Evolutionary conservation across 2,888 invertebrate species (phyloP), one percentile per base, ranked within the genome.

Genomic region (Aphidoletes aphidimyza): DNA sequence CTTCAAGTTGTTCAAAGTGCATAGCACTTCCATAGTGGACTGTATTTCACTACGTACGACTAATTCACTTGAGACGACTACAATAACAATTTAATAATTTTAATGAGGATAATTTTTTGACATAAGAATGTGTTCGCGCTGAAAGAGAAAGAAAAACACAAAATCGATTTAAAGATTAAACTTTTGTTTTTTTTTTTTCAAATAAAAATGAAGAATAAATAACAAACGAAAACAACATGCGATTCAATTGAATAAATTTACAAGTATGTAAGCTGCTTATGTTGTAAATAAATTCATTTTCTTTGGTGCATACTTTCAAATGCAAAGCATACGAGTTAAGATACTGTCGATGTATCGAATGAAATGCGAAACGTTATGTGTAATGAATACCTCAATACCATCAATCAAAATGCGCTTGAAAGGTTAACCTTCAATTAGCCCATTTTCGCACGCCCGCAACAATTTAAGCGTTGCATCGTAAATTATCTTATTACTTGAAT

Each of bases 351-450:
- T n/a, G n/a, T n/a, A n/a, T n/a, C n/a, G 30, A 3, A 69, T 69
- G 69, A 69, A 69, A 69, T 69, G 2, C 17, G 30, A 69, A 30
- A 69, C 34, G 14, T 30, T n/a, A n/a, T n/a, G n/a, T 69, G 26
- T 69, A 69, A 30, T 30, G 34, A 69, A 69, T 34, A 69, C 69
- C 2, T 69, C 30, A 26, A 42, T 42, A 9, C 42, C 30, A 69
- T 30, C 26, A 30, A 69, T 69, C 69, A 69, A 30, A 26, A 69
- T 69, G 30, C 69, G 14, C 69, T 30, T 69, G 69, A 69, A 69
- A 69, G 69, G 69, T 69, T 69, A 69, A 69, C 69, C 69, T 69
- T 69, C 69, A 69, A 69, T 69, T 69, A 69, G 69, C 69, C 69
- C 34, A 69, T 30, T 69, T 69, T 69, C 69, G 34, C 69, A 69